Evolutionary conservation across 2,113 vertebrate genomes (phyloP).

Genomic region (Acinonyx jubatus): DNA sequence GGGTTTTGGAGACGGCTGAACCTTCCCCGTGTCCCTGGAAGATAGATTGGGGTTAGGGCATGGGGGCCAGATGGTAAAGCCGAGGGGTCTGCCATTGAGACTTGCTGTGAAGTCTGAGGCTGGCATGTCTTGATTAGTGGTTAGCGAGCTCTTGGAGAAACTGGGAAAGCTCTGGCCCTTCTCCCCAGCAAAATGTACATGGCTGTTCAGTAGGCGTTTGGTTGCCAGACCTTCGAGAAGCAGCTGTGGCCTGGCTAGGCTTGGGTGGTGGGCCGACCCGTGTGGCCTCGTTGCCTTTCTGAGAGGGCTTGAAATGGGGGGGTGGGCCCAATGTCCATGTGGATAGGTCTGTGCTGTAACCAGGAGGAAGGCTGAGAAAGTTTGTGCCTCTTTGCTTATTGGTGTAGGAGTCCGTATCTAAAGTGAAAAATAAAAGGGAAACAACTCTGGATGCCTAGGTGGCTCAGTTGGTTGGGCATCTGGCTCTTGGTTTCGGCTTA

Average conservation of each 20-base stretch:
- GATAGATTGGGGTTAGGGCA: not conserved
- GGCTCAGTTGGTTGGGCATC: too few species aligned
- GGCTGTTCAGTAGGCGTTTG: not conserved
- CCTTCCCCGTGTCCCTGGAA: not conserved
- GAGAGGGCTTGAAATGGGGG: not conserved
- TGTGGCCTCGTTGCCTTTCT: not conserved
- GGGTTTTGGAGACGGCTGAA: not conserved
- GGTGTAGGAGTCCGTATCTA: not conserved
- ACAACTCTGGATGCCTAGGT: not conserved
- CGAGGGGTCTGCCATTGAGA: not conserved
- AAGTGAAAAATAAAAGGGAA: not conserved
- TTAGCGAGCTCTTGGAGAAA: not conserved
- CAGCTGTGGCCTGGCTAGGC: not conserved
- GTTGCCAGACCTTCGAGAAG: not conserved
- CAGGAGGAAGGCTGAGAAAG: not conserved
- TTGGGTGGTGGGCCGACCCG: not conserved
- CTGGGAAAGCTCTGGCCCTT: not conserved
- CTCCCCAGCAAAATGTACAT: not conserved
- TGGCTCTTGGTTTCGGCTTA: too few species aligned
- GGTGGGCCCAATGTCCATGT: accelerated
- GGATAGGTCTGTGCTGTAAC: not conserved
- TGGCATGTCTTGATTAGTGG: not conserved
- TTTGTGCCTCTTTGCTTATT: not conserved
- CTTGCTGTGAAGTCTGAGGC: not conserved
- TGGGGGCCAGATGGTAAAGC: not conserved